These are phyloP conservation scores for Galeopterus variegatus DNA, from an alignment of 2,113 vertebrate genomes.

Conservation along the genomic window DNA sequence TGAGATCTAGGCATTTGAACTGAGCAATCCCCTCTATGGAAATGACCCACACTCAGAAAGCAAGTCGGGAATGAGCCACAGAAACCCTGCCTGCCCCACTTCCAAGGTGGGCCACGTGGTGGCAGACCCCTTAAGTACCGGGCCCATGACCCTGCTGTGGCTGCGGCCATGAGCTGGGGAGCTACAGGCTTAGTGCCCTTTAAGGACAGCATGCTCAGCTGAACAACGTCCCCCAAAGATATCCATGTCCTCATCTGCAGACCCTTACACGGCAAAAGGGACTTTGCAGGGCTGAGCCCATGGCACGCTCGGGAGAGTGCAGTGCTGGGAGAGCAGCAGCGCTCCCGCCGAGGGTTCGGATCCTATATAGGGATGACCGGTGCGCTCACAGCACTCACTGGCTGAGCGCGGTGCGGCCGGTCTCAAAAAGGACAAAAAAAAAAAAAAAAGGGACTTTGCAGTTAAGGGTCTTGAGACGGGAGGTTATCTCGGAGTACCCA, in stretches of 20 bases:
- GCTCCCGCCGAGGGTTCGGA: too few relatives aligned
- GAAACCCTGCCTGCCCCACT: neutral
- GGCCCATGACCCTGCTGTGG: fast-evolving
- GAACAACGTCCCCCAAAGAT: neutral
- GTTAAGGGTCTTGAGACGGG: fast-evolving
- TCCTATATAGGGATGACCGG: too few relatives aligned
- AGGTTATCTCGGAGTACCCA: neutral
- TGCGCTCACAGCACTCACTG: too few relatives aligned
- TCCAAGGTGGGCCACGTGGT: neutral
- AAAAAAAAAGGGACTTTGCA: neutral
- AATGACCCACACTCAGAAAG: neutral
- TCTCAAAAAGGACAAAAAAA: too few relatives aligned
- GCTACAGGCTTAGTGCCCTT: neutral
- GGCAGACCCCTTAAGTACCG: neutral
- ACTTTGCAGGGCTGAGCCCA: too few relatives aligned
- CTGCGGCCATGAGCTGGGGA: neutral
- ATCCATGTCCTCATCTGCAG: fast-evolving
- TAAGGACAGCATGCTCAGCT: neutral
- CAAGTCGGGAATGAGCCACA: fast-evolving
- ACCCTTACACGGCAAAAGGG: neutral
- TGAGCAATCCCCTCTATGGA: neutral
- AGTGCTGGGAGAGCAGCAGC: too few relatives aligned
- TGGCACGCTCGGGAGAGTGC: too few relatives aligned
- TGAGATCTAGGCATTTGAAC: neutral
- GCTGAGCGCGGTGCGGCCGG: too few relatives aligned